These are phyloP conservation scores for Hypotaenidia okinawae DNA, from an alignment of 2,797 vertebrate genomes.

Conservation along the genomic window DNA sequence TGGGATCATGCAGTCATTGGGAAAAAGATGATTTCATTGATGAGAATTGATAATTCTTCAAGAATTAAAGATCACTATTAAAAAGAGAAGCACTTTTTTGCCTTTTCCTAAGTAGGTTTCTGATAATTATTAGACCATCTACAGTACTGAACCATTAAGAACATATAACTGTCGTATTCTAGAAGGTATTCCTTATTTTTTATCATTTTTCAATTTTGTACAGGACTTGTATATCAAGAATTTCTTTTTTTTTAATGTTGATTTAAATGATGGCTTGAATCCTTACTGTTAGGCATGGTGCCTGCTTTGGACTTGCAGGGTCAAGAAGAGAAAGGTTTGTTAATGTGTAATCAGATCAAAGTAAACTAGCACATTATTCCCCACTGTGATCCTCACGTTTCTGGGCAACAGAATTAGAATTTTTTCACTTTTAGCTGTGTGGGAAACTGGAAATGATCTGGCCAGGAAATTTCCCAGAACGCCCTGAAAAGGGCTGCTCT, in stretches of 20 bases:
- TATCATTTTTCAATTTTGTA: background rate
- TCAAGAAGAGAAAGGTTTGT: background rate
- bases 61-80: background rate
- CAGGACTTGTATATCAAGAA: background rate
- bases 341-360: conserved; percentile 16
- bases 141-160: background rate
- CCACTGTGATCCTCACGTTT: background rate
- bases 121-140: background rate
- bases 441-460: background rate
- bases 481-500: background rate
- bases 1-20: background rate
- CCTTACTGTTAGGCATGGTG: background rate
- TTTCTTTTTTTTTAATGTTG: background rate
- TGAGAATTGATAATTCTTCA: background rate
- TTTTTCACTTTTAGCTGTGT: background rate
- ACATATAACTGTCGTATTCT: background rate
- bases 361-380: background rate
- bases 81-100: background rate
- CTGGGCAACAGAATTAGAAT: background rate
- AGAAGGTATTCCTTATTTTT: background rate
- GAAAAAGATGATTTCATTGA: background rate
- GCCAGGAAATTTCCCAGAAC: conserved; percentile 3
- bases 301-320: background rate
- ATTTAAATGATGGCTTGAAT: background rate
- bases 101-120: background rate